Percentiles rank a stretch among this genome's conserved stretches.
phyloP scores from a whole-genome alignment of 2,113 vertebrate genomes.

The Nycticebus coucang region DNA sequence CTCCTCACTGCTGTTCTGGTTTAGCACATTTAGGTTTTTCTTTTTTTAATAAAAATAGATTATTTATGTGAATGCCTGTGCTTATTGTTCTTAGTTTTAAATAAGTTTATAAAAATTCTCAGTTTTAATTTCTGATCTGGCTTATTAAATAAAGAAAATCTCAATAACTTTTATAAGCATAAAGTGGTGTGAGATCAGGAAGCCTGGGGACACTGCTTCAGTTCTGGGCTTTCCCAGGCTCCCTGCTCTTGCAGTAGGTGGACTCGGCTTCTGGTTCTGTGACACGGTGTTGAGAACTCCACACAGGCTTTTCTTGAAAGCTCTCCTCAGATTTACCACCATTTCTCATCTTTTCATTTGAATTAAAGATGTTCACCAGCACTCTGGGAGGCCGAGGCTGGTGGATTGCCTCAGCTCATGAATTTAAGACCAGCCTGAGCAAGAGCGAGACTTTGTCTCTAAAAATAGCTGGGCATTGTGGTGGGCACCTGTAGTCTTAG shows the following conservation, averaged over 20 bases:
- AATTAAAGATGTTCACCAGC: not conserved
- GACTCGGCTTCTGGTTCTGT: not conserved
- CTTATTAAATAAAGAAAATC: not conserved
- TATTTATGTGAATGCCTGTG: not conserved
- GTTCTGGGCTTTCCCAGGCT: not conserved
- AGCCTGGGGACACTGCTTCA: not conserved
- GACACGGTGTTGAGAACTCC: not conserved
- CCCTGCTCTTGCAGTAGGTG: not conserved
- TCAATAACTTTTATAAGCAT: not conserved
- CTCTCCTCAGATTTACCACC: not conserved
- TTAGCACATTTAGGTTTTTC: not conserved
- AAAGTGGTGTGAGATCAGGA: not conserved
- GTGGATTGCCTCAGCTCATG: too few species aligned
- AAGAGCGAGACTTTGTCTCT: too few species aligned
- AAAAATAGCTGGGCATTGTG: too few species aligned
- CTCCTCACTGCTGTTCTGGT: not conserved
- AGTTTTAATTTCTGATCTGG: not conserved
- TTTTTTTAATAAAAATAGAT: not conserved
- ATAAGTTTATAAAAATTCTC: not conserved
- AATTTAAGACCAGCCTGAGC: too few species aligned
- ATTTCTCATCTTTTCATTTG: not conserved
- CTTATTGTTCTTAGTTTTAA: slow-evolving; percentile 8
- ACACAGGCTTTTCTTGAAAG: not conserved
- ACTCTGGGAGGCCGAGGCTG: too few species aligned
- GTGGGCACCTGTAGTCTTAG: too few species aligned